These are phyloP conservation scores for Rhagoletis pomonella DNA, from an alignment of 1,140 invertebrate species.

Conservation along the genomic window DNA sequence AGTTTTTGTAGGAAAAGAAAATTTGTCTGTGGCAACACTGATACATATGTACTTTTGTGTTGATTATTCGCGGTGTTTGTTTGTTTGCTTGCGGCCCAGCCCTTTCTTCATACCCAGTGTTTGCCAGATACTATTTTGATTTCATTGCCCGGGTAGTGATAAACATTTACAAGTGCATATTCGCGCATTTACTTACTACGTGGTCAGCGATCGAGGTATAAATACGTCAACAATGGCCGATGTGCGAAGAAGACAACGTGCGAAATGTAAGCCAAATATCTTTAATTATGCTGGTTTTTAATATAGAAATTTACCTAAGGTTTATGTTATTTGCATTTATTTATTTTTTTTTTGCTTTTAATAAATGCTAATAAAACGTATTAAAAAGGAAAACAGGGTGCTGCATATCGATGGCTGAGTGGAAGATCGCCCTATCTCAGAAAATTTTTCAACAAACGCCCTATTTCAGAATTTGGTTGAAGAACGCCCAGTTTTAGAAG, in stretches of 20 bases:
- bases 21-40: no score
- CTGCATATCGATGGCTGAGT: no score
- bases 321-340: no score
- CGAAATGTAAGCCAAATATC: constrained; percentile 11
- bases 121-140: constrained; percentile 23
- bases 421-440: no score
- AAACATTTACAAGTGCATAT: constrained; percentile 31
- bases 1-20: no score
- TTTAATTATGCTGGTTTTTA: neutral
- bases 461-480: no score
- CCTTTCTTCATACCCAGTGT: neutral
- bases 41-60: constrained; percentile 15
- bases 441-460: no score
- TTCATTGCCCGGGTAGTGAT: constrained; percentile 23
- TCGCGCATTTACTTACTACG: neutral
- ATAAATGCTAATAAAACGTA: no score
- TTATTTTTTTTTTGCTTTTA: no score
- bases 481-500: no score
- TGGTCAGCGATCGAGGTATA: neutral
- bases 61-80: neutral
- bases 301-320: no score
- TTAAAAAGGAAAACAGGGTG: no score
- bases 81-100: neutral
- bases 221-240: neutral
- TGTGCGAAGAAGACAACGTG: constrained; percentile 24